Base-by-base conservation (phyloP, 2,113 vertebrate species). In the Antechinus stuartii region DNA sequence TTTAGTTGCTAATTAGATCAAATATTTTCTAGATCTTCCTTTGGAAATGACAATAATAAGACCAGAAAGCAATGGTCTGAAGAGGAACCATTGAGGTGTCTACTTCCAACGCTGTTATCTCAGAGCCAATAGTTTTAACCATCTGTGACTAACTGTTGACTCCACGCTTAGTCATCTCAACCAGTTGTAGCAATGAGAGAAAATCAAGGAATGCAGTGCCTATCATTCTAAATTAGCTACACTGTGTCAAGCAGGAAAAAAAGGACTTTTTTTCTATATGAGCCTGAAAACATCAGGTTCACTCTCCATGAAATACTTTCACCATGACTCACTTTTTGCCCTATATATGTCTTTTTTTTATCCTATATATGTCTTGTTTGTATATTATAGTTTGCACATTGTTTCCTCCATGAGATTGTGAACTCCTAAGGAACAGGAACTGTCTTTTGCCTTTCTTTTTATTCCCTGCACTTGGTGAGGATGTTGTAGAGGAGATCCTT, bases 291-390 rank as follows among this genome's bases (percentile, higher is more conserved):
- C 35, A 54, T n/a, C 61, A 96, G 52, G 57, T 76, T 49, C 52
- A 96, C 91, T 96, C 52, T 91, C 54, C 89, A 92, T 52, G 49
- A 95, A 93, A 96, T 95, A 96, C 57, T 96, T 97, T 92, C 95
- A 89, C 90, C 19, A 57, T 97, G 96, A 97, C 91, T 96, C 96
- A 95, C 7, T 89, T 95, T 96, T 97, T 96, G 93, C 92, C 93
- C 92, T 95, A 95, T 95, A 96, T 49, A 47, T 47, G 47, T 4
- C 47, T 47, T 47, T 47, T 96, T 76, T 22, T 42, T 76, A 22
- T 76, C 35, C 35, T n/a, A 0, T n/a, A 76, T 76, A 22, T 76
- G 16, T 76, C 68, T 76, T 76, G 35, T n/a, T 68, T n/a, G 12
- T 68, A 68, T 25, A 22, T 22, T 76, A 16, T 42, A 22, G n/a